A percentile compares a stretch with the other conserved stretches of the same genome.
Conservation (phyloP, 2,113 vertebrate genomes). For the Scomber scombrus region DNA sequence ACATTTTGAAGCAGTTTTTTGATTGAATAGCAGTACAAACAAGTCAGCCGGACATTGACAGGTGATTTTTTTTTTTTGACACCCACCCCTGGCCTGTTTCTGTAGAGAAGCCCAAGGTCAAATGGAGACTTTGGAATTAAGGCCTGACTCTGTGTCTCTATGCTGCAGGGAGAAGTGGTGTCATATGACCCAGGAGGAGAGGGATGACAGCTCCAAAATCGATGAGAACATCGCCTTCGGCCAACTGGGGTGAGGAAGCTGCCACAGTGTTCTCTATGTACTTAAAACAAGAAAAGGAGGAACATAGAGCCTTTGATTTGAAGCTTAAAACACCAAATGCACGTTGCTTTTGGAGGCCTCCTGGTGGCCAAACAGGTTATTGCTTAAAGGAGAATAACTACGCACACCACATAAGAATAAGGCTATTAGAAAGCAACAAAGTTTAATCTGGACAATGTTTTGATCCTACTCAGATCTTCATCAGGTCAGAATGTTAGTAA, state of each 20-base stretch:
- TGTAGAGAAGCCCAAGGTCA: conserved; percentile 25
- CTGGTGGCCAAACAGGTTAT: no score
- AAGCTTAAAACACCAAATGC: no score
- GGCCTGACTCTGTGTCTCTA: conserved; percentile 37
- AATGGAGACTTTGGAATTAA: not conserved
- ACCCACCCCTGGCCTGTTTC: conserved; percentile 40
- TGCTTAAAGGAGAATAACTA: no score
- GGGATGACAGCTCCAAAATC: conserved; percentile 92
- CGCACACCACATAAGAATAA: no score
- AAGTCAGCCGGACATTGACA: no score
- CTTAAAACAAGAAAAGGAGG: not conserved
- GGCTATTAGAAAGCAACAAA: no score
- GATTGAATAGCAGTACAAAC: not conserved
- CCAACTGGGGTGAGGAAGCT: conserved; percentile 90
- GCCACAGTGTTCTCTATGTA: not conserved
- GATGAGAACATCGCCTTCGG: conserved; percentile 98
- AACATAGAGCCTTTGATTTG: no score
- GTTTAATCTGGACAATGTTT: no score
- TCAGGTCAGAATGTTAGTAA: no score
- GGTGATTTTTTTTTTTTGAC: not conserved
- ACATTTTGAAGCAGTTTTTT: not conserved
- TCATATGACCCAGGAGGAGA: conserved; percentile 97
- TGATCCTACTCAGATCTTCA: no score
- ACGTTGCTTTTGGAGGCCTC: no score
- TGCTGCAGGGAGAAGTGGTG: conserved; percentile 95